These are phyloP conservation scores for Ylistrum balloti DNA, from an alignment of 1,140 invertebrate species.

Conservation along the genomic window DNA sequence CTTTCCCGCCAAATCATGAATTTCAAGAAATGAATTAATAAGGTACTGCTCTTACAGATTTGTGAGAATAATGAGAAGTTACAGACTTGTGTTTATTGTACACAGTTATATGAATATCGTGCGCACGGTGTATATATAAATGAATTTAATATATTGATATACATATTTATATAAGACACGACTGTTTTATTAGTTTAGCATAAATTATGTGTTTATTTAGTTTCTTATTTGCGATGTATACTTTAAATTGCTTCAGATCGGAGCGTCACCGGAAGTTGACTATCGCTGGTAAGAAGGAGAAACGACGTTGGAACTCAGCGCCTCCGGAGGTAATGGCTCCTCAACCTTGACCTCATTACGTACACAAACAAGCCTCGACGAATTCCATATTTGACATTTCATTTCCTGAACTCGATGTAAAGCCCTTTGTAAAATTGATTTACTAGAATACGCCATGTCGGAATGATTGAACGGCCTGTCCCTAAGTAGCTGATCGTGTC, in stretches of 20 bases:
- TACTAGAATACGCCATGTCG: conserved; percentile 22
- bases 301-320: neutral
- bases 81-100: too few species aligned
- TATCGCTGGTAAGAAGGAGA: neutral
- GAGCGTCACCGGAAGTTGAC: conserved; percentile 29
- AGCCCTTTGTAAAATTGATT: conserved; percentile 39
- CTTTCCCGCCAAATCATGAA: too few species aligned
- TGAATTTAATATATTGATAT: too few species aligned
- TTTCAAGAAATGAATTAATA: too few species aligned
- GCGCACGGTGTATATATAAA: too few species aligned
- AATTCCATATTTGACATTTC: conserved; percentile 39
- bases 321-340: conserved; percentile 22
- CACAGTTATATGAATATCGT: too few species aligned
- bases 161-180: too few species aligned
- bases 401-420: conserved; percentile 23
- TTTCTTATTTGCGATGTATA: neutral
- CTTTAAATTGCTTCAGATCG: conserved; percentile 13
- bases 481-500: conserved; percentile 25
- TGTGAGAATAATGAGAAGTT: too few species aligned
- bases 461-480: conserved; percentile 22
- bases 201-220: too few species aligned
- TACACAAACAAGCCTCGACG: conserved; percentile 17
- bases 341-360: conserved; percentile 9
- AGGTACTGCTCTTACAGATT: too few species aligned
- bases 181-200: too few species aligned